Conservation (phyloP, 2,797 vertebrate genomes). For the Danio jaintianensis region DNA sequence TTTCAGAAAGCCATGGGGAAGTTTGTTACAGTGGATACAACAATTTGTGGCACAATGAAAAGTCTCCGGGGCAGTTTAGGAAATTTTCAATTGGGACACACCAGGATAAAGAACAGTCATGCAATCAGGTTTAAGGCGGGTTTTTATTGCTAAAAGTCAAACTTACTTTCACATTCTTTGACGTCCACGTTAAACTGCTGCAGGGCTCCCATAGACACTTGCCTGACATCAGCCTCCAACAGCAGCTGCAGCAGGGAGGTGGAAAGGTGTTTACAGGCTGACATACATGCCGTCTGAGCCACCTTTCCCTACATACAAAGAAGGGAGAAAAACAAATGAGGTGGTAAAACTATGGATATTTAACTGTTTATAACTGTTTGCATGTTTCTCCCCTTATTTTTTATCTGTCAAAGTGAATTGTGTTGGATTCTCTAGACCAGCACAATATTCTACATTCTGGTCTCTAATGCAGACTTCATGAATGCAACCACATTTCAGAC, state of each 20-base stretch:
- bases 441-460: neutral
- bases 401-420: neutral
- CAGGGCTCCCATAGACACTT: slow-evolving; percentile 91
- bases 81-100: neutral
- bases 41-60: neutral
- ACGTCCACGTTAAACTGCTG: slow-evolving; percentile 94
- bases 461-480: neutral
- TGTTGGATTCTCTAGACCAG: neutral
- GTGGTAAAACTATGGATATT: neutral
- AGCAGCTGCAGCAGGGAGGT: slow-evolving; percentile 94
- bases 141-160: neutral
- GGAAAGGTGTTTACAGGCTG: slow-evolving; percentile 94
- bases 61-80: neutral
- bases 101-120: neutral
- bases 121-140: neutral
- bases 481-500: neutral
- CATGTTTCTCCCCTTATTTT: slow-evolving; percentile 1
- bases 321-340: slow-evolving; percentile 1
- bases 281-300: slow-evolving; percentile 98
- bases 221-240: slow-evolving; percentile 89
- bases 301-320: slow-evolving; percentile 88
- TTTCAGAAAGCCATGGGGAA: neutral
- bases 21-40: neutral
- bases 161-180: slow-evolving; percentile 93
- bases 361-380: neutral